Conservation (phyloP, 2,888 invertebrate species). For the Sarcophaga rosellei region DNA sequence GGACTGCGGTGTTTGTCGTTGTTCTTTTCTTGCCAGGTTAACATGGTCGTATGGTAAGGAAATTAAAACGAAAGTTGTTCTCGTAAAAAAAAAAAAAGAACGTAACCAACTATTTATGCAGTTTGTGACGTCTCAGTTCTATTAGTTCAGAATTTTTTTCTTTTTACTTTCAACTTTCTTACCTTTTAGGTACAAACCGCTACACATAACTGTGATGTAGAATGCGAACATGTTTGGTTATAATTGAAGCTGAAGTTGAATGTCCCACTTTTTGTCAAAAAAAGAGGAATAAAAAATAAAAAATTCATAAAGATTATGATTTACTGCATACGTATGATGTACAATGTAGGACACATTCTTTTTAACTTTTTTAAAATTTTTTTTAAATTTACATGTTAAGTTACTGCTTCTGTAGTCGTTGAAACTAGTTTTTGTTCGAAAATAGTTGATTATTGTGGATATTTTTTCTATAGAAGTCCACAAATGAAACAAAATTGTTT, state of each 20-base stretch:
- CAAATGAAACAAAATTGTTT: no score
- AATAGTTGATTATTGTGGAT: no score
- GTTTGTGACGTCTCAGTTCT: conserved; percentile 37
- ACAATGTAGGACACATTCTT: no score
- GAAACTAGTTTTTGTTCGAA: no score
- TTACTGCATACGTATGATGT: neutral
- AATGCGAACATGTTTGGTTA: neutral
- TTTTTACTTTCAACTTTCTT: neutral
- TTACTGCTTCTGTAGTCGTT: no score
- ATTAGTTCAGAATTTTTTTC: neutral
- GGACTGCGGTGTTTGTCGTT: neutral
- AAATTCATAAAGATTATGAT: neutral
- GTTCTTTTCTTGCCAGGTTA: conserved; percentile 7
- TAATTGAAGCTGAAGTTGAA: conserved; percentile 5
- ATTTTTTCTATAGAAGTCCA: no score
- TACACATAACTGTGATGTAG: neutral
- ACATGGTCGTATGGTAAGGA: conserved; percentile 33
- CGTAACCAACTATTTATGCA: conserved; percentile 48
- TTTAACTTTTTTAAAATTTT: no score
- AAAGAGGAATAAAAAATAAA: neutral
- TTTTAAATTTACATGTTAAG: no score
- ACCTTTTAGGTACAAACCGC: neutral
- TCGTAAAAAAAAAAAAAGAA: conserved; percentile 1
- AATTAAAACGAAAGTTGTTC: conserved; percentile 46
- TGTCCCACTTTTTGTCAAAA: neutral